Evolutionary conservation across 2,888 invertebrate genomes (phyloP), one percentile per base, ranked within the genome.

Genomic region (Drosophila nr. medialis): DNA sequence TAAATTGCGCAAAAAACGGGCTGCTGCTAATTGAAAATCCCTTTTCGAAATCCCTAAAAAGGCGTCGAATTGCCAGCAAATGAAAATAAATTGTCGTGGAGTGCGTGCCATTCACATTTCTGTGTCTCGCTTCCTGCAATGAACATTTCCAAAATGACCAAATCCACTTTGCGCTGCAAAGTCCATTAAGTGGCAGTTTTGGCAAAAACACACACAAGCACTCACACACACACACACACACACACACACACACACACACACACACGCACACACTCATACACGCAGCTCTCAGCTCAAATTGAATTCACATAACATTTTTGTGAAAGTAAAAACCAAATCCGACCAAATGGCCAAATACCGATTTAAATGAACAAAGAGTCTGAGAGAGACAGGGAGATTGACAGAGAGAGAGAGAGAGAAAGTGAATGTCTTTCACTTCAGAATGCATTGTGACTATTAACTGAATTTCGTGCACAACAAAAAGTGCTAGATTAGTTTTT

Each of bases 21-120:
- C 54, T n/a, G 53, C 68, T 32, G 60, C 85, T 85, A 85, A 85
- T 85, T 85, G 86, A 83, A 85, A 85, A 85, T 84, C 86, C 86
- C 75, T 82, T 84, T 79, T 75, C 10, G 36, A 64, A 64, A 77
- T 84, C 81, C 70, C 68, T 53, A 69, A 81, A 74, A 77, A 68
- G 69, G 72, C 71, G 65, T 75, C 70, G 65, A 69, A 66, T 59
- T 62, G 74, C 77, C 51, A 27, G 67, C 80, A 75, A 81, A 79
- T 67, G 67, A 75, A 80, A 72, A 77, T 69, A 83, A 75, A 85
- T 73, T 73, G 79, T 72, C 80, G 54, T 32, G 45, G 49, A 71
- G 64, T 75, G 80, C 72, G 81, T 62, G 59, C 24, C 21, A 18
- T n/a, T 36, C 30, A 13, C n/a, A 27, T 13, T 8, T 24, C 24